Conservation (phyloP, 2,797 vertebrate species). For the Cyclura pinguis region DNA sequence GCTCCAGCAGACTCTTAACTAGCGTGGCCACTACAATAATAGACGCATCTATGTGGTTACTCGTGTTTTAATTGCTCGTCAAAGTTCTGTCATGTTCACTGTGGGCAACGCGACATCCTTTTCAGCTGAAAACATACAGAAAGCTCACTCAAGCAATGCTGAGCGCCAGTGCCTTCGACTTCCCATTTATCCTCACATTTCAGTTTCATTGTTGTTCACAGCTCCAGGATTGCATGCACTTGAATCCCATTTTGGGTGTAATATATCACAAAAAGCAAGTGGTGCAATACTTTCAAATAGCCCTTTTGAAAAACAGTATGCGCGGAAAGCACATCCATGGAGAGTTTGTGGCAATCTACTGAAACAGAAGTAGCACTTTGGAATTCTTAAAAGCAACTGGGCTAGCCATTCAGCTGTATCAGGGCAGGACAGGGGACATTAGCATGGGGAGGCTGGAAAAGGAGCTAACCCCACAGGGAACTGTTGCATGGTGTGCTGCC, state of each 20-base stretch:
- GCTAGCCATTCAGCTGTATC: conserved; percentile 11
- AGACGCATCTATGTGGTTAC: conserved; percentile 32
- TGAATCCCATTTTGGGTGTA: conserved; percentile 13
- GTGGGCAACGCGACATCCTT: conserved; percentile 35
- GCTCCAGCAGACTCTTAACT: conserved; percentile 45
- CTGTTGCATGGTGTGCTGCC: conserved; percentile 49
- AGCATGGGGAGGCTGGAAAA: conserved; percentile 16
- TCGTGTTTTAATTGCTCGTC: conserved; percentile 47
- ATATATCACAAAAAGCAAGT: conserved; percentile 31
- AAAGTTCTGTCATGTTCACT: conserved; percentile 42
- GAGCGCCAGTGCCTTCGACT: background rate
- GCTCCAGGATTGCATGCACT: background rate
- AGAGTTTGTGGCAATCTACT: conserved; percentile 5
- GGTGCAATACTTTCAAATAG: conserved; percentile 18
- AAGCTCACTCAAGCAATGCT: conserved; percentile 8
- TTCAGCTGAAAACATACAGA: conserved; percentile 39
- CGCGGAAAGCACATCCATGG: conserved; percentile 39
- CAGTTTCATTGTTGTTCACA: conserved; percentile 37
- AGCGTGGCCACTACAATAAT: conserved; percentile 43
- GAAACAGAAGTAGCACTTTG: conserved; percentile 1
- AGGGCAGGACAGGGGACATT: conserved; percentile 32
- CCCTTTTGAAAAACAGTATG: conserved; percentile 38
- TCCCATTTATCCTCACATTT: conserved; percentile 36
- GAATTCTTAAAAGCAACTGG: conserved; percentile 15
- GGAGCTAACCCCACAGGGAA: conserved; percentile 38